Conservation (phyloP, 2,797 vertebrate species). For the Peromyscus attwateri region DNA sequence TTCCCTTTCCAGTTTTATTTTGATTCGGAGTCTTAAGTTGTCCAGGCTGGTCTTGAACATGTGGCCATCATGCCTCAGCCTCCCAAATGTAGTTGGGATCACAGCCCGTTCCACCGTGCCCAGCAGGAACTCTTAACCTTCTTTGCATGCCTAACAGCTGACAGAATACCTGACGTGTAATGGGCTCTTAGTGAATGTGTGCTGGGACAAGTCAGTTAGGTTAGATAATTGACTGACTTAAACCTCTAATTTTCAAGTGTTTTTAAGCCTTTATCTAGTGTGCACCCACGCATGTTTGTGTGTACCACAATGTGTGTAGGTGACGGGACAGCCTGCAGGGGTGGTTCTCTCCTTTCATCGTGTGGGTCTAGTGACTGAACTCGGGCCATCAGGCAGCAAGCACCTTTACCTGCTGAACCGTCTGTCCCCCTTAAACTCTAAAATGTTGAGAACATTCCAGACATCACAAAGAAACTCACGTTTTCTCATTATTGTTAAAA, state of each 20-base stretch:
- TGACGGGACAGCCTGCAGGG: neutral
- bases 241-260: constrained; percentile 8
- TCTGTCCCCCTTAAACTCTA: neutral
- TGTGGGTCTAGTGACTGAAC: neutral
- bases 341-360: neutral
- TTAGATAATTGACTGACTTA: constrained; percentile 30
- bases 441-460: neutral
- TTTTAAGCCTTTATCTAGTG: neutral
- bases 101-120: neutral
- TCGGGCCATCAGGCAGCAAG: neutral
- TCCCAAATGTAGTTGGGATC: neutral
- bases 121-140: neutral
- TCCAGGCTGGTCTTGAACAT: neutral
- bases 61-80: neutral
- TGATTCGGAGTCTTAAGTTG: neutral
- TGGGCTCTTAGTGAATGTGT: neutral
- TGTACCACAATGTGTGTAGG: neutral
- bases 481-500: constrained; percentile 8
- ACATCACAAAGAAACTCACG: neutral
- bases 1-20: neutral
- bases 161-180: neutral
- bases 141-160: neutral
- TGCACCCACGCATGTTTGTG: neutral
- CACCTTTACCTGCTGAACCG: neutral
- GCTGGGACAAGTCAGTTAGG: constrained; percentile 29